Evolutionary conservation across 2,113 vertebrate species (phyloP), one percentile per base, ranked within the genome.

Genomic region (Lagopus leucura): DNA sequence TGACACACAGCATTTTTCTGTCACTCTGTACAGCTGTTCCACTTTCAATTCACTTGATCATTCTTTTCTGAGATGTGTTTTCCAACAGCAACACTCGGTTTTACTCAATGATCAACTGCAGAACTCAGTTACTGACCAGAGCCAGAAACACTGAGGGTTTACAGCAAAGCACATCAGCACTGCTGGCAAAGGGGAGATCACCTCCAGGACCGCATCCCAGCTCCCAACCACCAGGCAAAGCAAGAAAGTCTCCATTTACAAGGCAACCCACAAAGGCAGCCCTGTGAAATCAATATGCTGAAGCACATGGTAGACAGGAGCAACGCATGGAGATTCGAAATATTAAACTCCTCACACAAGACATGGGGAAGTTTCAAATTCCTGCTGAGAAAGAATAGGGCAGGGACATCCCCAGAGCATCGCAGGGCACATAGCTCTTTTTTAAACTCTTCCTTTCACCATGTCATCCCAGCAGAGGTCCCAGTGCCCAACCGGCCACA

Each of bases 321-420:
- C 95, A 82, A 92, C 55, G 94, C 87, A 71, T 92, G 30, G 82
- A 88, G 90, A 92, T 94, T 95, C 94, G 95, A 98, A 98, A 98
- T 97, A 97, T 94, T 97, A 98, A 97, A 96, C 96, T 97, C 91
- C 93, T 87, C 57, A 61, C 18, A 69, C 80, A 93, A 83, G 89
- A 92, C 94, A 80, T 21, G 0, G 22, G 74, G 67, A 55, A 93
- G 88, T 97, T 97, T 98, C 97, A 96, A 69, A 93, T 97, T 98
- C 96, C 97, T 90, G 36, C 61, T 93, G 95, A 94, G 88, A 85
- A 89, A 87, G 47, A 91, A 63, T 36, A 32, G 76, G 45, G 65
- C 34, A 82, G 85, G 87, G 82, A 72, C 61, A 88, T 70, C 36
- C 82, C 69, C 1, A 0, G 36, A 79, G n/a, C 78, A 58, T 1